Conservation (phyloP, 2,888 invertebrate species). For the Cyaniris semiargus region DNA sequence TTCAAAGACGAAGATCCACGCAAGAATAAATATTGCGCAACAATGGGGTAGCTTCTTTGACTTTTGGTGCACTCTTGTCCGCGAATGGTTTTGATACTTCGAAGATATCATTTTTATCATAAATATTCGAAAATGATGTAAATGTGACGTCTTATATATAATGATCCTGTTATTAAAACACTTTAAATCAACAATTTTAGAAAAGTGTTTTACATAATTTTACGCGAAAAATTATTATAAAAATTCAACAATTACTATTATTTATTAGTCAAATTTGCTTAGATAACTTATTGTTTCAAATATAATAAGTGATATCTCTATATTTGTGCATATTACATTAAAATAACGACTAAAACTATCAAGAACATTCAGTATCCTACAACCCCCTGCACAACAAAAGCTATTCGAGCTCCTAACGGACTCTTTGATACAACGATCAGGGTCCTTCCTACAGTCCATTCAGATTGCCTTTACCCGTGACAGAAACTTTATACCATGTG, state of each 20-base stretch:
- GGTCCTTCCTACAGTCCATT: conserved; percentile 56
- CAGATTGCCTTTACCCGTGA: not conserved
- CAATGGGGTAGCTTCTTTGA: conserved; percentile 78
- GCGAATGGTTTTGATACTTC: conserved; percentile 51
- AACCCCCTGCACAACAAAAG: conserved; percentile 61
- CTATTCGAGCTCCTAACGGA: conserved; percentile 72
- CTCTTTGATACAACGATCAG: conserved; percentile 66
- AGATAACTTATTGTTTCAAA: no score
- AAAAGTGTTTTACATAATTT: no score
- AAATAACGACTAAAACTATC: conserved; percentile 47
- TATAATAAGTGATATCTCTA: no score
- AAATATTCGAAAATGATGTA: no score
- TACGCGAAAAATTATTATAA: no score
- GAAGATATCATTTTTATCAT: not conserved
- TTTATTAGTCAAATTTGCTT: no score
- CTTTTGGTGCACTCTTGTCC: conserved; percentile 56
- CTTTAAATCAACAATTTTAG: no score
- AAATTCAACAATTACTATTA: no score
- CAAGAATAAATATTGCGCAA: conserved; percentile 78
- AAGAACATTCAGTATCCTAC: conserved; percentile 45
- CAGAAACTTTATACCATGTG: not conserved
- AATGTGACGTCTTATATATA: no score
- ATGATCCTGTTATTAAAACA: no score
- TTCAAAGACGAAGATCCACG: conserved; percentile 74
- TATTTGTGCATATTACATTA: no score